A percentile compares a stretch with the other conserved stretches of the same genome.
These are phyloP conservation scores for Stenodera caucasica DNA, from an alignment of 2,888 invertebrate genomes.

Conservation along the genomic window DNA sequence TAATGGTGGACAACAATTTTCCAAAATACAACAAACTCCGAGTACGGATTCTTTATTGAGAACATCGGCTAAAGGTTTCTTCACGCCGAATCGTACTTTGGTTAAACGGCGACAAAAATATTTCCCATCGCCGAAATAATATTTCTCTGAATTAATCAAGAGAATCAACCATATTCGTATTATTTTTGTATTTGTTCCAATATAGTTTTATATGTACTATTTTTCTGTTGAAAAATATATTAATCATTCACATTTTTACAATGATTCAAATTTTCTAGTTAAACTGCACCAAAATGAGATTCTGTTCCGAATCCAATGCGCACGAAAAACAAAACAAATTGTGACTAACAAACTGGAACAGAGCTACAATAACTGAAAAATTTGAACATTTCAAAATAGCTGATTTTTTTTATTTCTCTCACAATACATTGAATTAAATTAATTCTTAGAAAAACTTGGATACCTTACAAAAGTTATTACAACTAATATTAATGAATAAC, in stretches of 20 bases:
- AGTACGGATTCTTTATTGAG: slow-evolving; percentile 52
- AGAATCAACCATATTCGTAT: too few species aligned
- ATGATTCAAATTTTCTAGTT: too few species aligned
- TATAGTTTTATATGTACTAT: too few species aligned
- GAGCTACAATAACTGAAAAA: background rate
- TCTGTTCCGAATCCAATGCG: too few species aligned
- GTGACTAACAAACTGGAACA: too few species aligned
- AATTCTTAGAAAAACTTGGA: slow-evolving; percentile 4
- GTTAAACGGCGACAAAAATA: slow-evolving; percentile 16
- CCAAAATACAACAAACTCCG: slow-evolving; percentile 51
- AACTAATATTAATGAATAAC: background rate
- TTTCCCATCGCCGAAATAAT: slow-evolving; percentile 21
- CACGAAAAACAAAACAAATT: too few species aligned
- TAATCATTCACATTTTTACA: too few species aligned
- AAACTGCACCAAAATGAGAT: too few species aligned
- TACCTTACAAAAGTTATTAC: background rate
- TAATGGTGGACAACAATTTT: slow-evolving; percentile 33
- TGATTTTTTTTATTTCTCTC: background rate
- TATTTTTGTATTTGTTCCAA: too few species aligned
- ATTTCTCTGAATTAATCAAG: too few species aligned
- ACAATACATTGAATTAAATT: slow-evolving; percentile 4
- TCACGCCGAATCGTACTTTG: slow-evolving; percentile 31
- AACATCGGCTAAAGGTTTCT: slow-evolving; percentile 28
- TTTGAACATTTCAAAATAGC: background rate
- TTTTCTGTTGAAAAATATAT: too few species aligned